phyloP scores from a whole-genome alignment of 2,113 vertebrate species.

The Colinus virginianus region DNA sequence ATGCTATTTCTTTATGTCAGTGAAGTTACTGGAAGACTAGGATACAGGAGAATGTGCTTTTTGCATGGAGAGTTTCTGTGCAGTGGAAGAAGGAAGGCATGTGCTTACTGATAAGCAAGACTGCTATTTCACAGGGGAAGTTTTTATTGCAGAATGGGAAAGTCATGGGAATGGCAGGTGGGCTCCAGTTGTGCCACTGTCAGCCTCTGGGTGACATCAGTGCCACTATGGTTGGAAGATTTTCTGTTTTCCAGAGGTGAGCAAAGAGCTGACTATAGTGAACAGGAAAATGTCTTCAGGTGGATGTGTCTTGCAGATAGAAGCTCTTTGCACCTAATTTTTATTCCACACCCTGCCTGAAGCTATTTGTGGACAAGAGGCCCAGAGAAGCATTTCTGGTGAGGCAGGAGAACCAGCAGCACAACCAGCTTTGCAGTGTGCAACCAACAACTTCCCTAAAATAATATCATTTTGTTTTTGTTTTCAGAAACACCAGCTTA shows the following conservation, averaged over 20 bases:
- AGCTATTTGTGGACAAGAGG: neutral
- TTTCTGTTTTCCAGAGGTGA: neutral
- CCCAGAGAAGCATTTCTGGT: neutral
- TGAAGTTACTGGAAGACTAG: neutral
- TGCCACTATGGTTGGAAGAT: neutral
- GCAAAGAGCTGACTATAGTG: neutral
- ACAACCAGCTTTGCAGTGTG: neutral
- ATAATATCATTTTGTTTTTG: neutral
- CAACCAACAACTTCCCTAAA: neutral
- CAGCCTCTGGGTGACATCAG: neutral
- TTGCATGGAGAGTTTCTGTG: neutral
- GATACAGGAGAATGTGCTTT: neutral
- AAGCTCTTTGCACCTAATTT: neutral
- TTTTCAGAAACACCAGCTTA: neutral
- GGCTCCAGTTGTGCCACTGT: neutral
- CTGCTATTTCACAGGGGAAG: neutral
- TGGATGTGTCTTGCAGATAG: neutral
- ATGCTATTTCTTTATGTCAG: neutral
- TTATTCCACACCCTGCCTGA: constrained; percentile 3
- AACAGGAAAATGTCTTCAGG: neutral
- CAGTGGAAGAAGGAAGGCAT: neutral
- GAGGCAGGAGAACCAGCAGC: neutral
- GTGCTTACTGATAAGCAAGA: neutral
- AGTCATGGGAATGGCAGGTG: neutral
- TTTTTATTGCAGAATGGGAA: rapidly evolving